Evolutionary conservation across 2,113 vertebrate genomes (phyloP).

Genomic region (Oryzias curvinotus): DNA sequence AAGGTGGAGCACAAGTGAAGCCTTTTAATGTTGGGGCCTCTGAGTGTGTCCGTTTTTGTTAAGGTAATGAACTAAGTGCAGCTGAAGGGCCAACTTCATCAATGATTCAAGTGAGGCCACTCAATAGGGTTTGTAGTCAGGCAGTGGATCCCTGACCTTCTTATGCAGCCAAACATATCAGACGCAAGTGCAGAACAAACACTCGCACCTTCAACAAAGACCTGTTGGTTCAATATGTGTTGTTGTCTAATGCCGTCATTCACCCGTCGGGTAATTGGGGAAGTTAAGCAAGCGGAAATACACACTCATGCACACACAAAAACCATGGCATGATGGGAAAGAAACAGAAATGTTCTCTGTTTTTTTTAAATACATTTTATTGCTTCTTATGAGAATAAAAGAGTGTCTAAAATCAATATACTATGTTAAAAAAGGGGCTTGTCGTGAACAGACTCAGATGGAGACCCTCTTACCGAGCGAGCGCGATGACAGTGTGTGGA

Average conservation of each 20-base stretch:
- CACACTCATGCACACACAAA: too few species aligned
- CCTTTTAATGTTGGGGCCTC: constrained; percentile 7
- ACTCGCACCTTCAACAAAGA: not conserved
- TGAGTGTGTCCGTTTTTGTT: constrained; percentile 16
- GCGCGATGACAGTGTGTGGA: constrained; percentile 87
- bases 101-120: constrained; percentile 62
- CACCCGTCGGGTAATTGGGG: too few species aligned
- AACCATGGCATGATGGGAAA: too few species aligned
- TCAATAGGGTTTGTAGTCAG: constrained; percentile 42
- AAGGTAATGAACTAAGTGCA: constrained; percentile 52
- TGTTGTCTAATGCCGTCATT: too few species aligned
- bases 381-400: too few species aligned
- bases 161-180: constrained; percentile 26
- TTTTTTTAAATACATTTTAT: not conserved
- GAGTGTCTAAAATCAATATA: too few species aligned
- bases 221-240: too few species aligned
- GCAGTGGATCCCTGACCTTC: constrained; percentile 56
- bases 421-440: too few species aligned
- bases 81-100: constrained; percentile 52
- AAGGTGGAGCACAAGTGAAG: constrained; percentile 25
- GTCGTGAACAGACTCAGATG: constrained; percentile 7
- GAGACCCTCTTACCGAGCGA: constrained; percentile 82
- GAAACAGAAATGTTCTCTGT: not conserved
- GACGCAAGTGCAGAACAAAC: constrained; percentile 1
- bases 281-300: too few species aligned